phyloP scores from a whole-genome alignment of 2,113 vertebrate species.

The Alethe diademata region DNA sequence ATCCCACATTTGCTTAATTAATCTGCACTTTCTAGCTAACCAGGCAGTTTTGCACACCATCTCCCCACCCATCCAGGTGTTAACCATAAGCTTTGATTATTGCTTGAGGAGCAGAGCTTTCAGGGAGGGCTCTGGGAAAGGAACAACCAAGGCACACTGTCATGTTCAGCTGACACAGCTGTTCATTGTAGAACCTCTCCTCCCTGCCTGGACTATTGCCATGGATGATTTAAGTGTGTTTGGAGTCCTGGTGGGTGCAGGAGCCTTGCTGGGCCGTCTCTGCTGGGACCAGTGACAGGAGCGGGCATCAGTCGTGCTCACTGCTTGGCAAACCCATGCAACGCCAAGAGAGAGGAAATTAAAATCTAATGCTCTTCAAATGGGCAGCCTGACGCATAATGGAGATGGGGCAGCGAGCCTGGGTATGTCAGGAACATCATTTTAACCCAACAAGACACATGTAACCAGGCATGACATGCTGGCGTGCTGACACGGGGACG shows the following conservation, averaged over 20 bases:
- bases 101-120: background rate
- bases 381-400: conserved; percentile 32
- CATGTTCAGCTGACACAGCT: conserved; percentile 5
- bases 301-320: background rate
- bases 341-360: conserved; percentile 34
- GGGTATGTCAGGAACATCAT: conserved; percentile 60
- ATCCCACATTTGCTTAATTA: background rate
- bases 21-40: background rate
- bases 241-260: conserved; percentile 19
- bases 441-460: conserved; percentile 71
- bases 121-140: background rate
- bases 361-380: conserved; percentile 55
- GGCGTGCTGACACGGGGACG: conserved; percentile 10
- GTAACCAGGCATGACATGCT: conserved; percentile 57
- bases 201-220: background rate
- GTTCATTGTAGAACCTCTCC: background rate
- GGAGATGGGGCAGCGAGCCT: conserved; percentile 45
- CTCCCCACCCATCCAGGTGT: background rate
- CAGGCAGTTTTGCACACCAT: fast-evolving
- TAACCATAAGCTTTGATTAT: fast-evolving
- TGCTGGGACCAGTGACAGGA: background rate
- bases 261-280: background rate
- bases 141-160: background rate
- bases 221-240: background rate
- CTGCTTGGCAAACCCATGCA: background rate